Base-by-base conservation (phyloP, 2,888 invertebrate species). In the Chloroclysta siterata region DNA sequence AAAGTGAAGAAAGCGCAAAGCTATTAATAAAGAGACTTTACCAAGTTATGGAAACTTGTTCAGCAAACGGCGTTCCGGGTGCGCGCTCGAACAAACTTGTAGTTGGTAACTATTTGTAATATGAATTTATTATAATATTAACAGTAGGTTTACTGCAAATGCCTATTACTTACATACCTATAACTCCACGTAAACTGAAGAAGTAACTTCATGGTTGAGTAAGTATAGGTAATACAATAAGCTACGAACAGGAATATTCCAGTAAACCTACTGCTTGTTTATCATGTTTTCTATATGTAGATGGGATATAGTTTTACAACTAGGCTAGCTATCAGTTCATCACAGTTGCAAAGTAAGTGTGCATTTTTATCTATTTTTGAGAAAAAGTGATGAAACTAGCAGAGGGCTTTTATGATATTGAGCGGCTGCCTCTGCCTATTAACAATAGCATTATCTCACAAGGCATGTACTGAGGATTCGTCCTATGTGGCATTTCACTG, bases 1-100 rank as follows among this genome's bases (percentile, higher is more conserved):
- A 72, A 75, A 70, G 73, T 72, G 78, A 80, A 81, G 85, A 81
- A 80, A 85, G 80, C 82, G 80, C 78, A 81, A 85, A 85, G 87
- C 86, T 84, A 91, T 90, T 90, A 90, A 90, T 91, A 89, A 88
- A 85, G 81, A 76, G 83, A 85, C 84, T 89, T 70, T 88, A 84
- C 84, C 79, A 89, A 90, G 88, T 89, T 90, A 88, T 84, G 76
- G 82, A 83, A 91, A 90, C 83, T 92, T 89, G 80, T 69, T 76
- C 83, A 78, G 83, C 82, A 79, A 84, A 87, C 81, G 82, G 77
- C 81, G 84, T 85, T 88, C 82, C 81, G 73, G 83, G 85, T 90
- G 17, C 86, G 84, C 83, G 90, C 89, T 81, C 86, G 85, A 90
- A 85, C 85, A 84, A 90, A 90, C 88, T 90, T 87, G 77, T 84